A percentile compares a stretch with the other conserved stretches of the same genome.
phyloP scores from a whole-genome alignment of 2,888 invertebrate species.

The Agrypnus murinus region DNA sequence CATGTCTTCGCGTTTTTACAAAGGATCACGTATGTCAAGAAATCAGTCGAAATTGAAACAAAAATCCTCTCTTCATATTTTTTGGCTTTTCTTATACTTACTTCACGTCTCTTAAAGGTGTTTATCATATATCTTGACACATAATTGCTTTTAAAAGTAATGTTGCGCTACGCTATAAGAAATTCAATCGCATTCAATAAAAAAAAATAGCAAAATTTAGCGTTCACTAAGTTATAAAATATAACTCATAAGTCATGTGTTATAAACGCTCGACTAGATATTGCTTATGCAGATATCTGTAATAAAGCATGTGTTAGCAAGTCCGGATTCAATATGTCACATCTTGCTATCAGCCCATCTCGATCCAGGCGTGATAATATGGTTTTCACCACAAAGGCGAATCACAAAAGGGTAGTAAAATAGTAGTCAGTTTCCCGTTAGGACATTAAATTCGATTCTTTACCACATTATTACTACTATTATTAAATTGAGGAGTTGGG shows the following conservation, averaged over 20 bases:
- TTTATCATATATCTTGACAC: not conserved
- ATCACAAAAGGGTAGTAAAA: constrained; percentile 42
- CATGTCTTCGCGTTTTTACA: constrained; percentile 43
- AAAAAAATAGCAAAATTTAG: constrained; percentile 51
- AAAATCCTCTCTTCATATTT: constrained; percentile 27
- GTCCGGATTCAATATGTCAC: constrained; percentile 58
- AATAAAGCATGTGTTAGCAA: constrained; percentile 58
- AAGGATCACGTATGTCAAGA: constrained; percentile 42
- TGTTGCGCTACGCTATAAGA: not conserved
- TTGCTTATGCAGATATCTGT: constrained; percentile 58
- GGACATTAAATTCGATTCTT: constrained; percentile 26
- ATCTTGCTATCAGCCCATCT: constrained; percentile 46
- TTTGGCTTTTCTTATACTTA: not conserved
- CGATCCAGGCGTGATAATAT: constrained; percentile 39
- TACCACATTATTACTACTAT: not conserved
- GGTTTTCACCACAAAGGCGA: constrained; percentile 41
- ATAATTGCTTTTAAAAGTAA: not conserved
- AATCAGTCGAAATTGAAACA: constrained; percentile 39
- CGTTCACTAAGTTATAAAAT: constrained; percentile 58
- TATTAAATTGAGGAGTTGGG: no score
- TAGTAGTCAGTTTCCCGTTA: constrained; percentile 30
- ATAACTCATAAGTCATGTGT: constrained; percentile 52
- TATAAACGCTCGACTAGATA: constrained; percentile 54
- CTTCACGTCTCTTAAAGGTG: not conserved
- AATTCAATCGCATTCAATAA: constrained; percentile 47